Percentiles rank a stretch among this genome's conserved stretches.
These are phyloP conservation scores for Thamnophis elegans DNA, from an alignment of 2,797 vertebrate species.

Conservation along the genomic window DNA sequence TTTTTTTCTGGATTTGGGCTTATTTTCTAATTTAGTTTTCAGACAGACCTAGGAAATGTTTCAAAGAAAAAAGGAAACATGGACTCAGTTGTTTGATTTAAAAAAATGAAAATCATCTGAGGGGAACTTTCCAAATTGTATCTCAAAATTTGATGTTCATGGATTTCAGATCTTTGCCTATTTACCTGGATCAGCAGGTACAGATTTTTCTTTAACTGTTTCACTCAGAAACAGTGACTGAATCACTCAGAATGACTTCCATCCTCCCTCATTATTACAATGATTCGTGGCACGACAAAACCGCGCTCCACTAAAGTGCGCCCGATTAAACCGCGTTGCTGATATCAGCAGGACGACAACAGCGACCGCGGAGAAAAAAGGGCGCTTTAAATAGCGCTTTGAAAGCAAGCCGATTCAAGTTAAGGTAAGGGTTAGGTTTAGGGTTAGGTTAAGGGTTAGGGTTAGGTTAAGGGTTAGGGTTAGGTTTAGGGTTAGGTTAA, in stretches of 20 bases:
- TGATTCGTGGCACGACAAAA: too few species aligned
- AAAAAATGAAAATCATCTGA: background rate
- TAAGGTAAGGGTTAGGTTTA: too few species aligned
- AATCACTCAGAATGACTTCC: background rate
- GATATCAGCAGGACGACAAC: too few species aligned
- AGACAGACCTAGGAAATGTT: background rate
- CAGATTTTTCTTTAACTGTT: background rate
- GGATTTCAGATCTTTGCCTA: background rate
- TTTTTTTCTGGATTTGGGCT: background rate
- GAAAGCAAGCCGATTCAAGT: too few species aligned
- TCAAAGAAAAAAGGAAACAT: background rate
- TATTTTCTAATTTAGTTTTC: background rate
- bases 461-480: too few species aligned
- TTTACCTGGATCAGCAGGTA: background rate
- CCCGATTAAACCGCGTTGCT: too few species aligned
- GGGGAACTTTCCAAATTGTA: background rate
- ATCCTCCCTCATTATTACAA: background rate
- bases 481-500: too few species aligned
- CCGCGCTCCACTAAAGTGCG: too few species aligned
- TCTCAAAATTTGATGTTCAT: background rate
- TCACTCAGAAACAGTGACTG: background rate
- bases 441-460: too few species aligned
- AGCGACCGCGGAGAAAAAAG: too few species aligned
- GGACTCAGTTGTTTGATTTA: background rate
- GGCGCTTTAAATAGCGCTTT: too few species aligned